Percentiles rank a stretch among this genome's conserved stretches.
Evolutionary conservation across 2,888 invertebrate species (phyloP).

Genomic region (Hedychridium roseum): DNA sequence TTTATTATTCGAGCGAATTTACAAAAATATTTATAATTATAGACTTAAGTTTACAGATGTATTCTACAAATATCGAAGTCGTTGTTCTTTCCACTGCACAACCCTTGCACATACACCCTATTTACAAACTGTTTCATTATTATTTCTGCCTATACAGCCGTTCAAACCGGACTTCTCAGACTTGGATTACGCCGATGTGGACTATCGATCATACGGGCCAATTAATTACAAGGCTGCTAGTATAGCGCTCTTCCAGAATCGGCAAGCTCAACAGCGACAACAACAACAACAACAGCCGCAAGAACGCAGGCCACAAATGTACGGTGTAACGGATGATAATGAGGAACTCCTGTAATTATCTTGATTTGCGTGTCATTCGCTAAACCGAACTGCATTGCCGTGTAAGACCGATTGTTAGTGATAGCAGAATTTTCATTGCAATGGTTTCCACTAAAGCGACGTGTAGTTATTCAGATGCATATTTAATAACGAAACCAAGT

Average conservation of each 20-base stretch:
- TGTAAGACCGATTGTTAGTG: too few relatives aligned
- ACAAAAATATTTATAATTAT: too few relatives aligned
- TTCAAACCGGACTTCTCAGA: slow-evolving; percentile 80
- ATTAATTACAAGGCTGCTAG: slow-evolving; percentile 92
- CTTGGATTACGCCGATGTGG: slow-evolving; percentile 89
- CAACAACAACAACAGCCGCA: slow-evolving; percentile 36
- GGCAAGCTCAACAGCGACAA: slow-evolving; percentile 41
- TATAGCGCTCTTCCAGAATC: slow-evolving; percentile 64
- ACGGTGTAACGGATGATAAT: slow-evolving; percentile 59
- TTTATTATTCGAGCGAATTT: too few relatives aligned
- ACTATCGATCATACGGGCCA: slow-evolving; percentile 88
- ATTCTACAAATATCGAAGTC: too few relatives aligned
- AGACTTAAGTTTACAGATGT: too few relatives aligned
- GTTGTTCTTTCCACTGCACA: too few relatives aligned
- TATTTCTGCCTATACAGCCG: slow-evolving; percentile 71
- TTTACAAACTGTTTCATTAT: background rate
- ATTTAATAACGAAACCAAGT: too few relatives aligned
- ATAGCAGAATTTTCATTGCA: too few relatives aligned
- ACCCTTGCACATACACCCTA: slow-evolving; percentile 2
- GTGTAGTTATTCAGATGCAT: too few relatives aligned
- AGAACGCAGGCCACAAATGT: slow-evolving; percentile 59
- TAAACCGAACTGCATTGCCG: too few relatives aligned
- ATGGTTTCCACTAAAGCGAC: too few relatives aligned
- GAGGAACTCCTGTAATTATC: slow-evolving; percentile 59
- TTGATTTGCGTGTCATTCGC: too few relatives aligned